These are phyloP conservation scores for Eonycteris spelaea DNA, from an alignment of 2,113 vertebrate genomes.

Conservation along the genomic window DNA sequence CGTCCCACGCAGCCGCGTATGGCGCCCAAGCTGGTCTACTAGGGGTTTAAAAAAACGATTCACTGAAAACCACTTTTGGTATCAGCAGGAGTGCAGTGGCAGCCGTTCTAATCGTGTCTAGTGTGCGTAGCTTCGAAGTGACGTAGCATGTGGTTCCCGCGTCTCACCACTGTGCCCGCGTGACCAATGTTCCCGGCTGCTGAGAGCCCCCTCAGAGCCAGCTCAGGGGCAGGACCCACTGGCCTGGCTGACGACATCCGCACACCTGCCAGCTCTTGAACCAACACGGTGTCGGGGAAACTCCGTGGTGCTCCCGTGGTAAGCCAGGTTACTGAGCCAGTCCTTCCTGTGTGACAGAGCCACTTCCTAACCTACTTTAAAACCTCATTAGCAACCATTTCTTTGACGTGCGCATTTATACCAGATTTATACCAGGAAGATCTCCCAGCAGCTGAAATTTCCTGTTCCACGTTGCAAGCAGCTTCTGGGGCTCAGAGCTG, in stretches of 20 bases:
- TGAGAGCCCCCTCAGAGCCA: background rate
- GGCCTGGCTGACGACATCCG: background rate
- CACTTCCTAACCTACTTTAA: background rate
- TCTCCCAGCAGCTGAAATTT: background rate
- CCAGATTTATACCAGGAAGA: background rate
- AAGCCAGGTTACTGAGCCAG: background rate
- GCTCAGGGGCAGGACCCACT: background rate
- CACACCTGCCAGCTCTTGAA: background rate
- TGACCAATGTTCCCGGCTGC: background rate
- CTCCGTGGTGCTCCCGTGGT: background rate
- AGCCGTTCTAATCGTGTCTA: background rate
- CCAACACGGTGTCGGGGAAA: background rate
- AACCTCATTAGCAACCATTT: background rate
- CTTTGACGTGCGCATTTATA: background rate
- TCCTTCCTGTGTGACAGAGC: background rate
- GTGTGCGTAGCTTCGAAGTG: too few species aligned
- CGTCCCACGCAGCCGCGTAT: background rate
- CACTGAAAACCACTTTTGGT: background rate
- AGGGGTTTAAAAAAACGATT: background rate
- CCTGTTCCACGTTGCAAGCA: background rate
- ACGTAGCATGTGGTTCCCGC: background rate
- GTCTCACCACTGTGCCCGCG: background rate
- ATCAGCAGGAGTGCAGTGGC: background rate
- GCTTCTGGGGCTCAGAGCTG: background rate
- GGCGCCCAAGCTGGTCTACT: background rate